These are phyloP conservation scores for Trichechus manatus DNA, from an alignment of 2,113 vertebrate genomes.

Conservation along the genomic window DNA sequence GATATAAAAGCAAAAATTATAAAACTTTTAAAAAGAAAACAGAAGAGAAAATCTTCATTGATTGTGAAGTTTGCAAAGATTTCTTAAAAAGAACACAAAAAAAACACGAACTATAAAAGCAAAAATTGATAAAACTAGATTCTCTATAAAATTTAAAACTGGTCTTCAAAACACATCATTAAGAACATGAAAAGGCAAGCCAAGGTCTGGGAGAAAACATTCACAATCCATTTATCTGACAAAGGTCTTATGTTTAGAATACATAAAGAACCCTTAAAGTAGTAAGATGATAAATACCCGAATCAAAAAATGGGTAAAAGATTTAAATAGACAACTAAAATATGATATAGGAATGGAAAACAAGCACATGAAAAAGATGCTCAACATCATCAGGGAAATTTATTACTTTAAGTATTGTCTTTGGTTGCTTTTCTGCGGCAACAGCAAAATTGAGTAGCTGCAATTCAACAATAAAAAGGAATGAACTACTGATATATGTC, in stretches of 20 bases:
- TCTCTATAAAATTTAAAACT: background rate
- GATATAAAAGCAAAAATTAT: background rate
- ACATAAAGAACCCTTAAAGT: background rate
- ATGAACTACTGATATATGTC: background rate
- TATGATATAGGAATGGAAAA: background rate
- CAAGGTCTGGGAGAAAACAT: background rate
- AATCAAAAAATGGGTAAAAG: background rate
- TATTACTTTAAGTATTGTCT: background rate
- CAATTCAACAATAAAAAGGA: background rate
- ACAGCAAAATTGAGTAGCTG: background rate
- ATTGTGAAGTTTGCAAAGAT: background rate
- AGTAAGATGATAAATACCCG: background rate
- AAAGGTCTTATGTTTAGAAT: background rate
- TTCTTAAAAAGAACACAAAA: background rate
- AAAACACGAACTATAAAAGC: background rate
- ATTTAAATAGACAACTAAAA: slow-evolving; percentile 48
- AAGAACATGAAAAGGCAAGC: background rate
- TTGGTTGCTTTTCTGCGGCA: background rate
- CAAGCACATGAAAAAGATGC: background rate
- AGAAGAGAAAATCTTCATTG: background rate
- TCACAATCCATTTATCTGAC: background rate
- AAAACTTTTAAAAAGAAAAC: background rate
- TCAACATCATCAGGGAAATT: background rate
- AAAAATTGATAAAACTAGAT: background rate
- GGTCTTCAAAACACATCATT: background rate